A percentile compares a stretch with the other conserved stretches of the same genome.
phyloP scores from a whole-genome alignment of 2,797 vertebrate genomes.

The Todus mexicanus region DNA sequence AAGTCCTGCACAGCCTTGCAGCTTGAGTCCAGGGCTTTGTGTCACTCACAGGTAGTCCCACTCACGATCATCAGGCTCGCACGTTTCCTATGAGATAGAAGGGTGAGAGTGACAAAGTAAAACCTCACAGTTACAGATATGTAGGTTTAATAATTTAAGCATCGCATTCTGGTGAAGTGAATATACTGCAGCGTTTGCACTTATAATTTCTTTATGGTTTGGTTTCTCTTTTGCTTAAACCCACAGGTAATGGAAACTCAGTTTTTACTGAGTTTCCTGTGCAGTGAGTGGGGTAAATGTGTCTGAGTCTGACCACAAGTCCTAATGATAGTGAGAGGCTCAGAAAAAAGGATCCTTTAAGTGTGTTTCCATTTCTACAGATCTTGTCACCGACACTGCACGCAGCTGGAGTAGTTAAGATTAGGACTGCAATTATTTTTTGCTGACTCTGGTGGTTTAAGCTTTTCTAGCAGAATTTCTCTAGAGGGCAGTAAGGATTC shows the following conservation, averaged over 20 bases:
- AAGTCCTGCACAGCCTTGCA: background rate
- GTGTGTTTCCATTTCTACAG: background rate
- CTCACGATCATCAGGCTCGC: background rate
- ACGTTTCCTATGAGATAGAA: fast-evolving
- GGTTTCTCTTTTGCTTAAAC: background rate
- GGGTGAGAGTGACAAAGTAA: background rate
- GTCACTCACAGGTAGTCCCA: background rate
- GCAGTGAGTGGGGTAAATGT: background rate
- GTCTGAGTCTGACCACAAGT: background rate
- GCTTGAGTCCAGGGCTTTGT: background rate
- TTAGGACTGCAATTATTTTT: slow-evolving; percentile 47
- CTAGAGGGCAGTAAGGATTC: slow-evolving; percentile 75
- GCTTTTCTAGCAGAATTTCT: slow-evolving; percentile 70
- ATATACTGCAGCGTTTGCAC: background rate
- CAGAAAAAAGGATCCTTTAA: background rate
- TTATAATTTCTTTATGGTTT: background rate
- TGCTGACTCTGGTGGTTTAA: slow-evolving; percentile 64
- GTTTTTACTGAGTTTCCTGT: background rate
- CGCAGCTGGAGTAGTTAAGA: slow-evolving; percentile 7
- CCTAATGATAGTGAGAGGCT: background rate
- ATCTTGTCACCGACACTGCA: background rate
- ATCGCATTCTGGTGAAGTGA: background rate
- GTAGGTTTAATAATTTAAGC: background rate
- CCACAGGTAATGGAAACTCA: background rate
- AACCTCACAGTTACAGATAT: background rate